phyloP scores from a whole-genome alignment of 1,140 invertebrate species.

The Drosophila trapezifrons region DNA sequence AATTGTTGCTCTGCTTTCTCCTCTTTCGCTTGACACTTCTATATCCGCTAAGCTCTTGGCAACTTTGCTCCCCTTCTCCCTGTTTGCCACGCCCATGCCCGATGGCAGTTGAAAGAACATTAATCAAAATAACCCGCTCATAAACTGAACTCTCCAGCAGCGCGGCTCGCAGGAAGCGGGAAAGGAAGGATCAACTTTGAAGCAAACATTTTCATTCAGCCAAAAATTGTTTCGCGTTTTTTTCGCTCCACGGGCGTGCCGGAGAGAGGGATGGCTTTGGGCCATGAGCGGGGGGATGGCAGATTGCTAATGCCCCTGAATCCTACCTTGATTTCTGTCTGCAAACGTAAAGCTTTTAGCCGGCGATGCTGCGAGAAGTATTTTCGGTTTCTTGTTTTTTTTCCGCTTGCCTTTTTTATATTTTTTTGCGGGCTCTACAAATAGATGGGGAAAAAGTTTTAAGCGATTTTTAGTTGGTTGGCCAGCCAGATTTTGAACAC shows the following conservation, averaged over 20 bases:
- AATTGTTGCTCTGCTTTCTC: conserved; percentile 43
- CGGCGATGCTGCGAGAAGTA: background rate
- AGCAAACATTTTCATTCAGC: conserved; percentile 47
- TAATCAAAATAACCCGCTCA: conserved; percentile 63
- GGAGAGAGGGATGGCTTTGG: background rate
- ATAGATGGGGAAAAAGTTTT: conserved; percentile 53
- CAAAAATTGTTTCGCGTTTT: conserved; percentile 53
- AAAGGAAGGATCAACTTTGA: conserved; percentile 35
- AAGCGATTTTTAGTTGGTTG: conserved; percentile 58
- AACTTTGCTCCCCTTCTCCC: conserved; percentile 8
- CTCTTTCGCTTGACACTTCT: conserved; percentile 26
- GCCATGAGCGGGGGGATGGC: background rate
- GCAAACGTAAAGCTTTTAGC: conserved; percentile 45
- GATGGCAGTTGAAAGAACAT: conserved; percentile 51
- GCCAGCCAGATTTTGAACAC: conserved; percentile 15
- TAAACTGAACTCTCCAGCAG: conserved; percentile 43
- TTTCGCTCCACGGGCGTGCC: conserved; percentile 12
- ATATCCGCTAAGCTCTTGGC: conserved; percentile 33
- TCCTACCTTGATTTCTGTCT: conserved; percentile 57
- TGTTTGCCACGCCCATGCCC: conserved; percentile 7
- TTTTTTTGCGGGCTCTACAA: conserved; percentile 17
- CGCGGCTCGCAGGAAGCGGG: conserved; percentile 2
- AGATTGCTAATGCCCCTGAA: conserved; percentile 45
- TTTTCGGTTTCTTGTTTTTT: conserved; percentile 20
- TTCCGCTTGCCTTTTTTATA: background rate